These are phyloP conservation scores for Galleria mellonella DNA, from an alignment of 1,140 invertebrate genomes.

Conservation along the genomic window DNA sequence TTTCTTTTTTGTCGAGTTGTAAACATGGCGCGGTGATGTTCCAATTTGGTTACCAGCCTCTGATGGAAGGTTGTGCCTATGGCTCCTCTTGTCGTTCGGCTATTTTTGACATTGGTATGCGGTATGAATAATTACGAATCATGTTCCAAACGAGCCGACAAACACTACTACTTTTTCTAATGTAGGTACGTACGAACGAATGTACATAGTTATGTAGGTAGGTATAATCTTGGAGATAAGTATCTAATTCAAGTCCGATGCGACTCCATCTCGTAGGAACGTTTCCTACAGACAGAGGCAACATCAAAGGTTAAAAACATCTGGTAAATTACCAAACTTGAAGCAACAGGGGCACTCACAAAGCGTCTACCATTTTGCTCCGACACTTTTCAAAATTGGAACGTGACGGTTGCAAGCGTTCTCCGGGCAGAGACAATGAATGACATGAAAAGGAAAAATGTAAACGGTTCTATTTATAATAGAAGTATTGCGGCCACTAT, in stretches of 20 bases:
- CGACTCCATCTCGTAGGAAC: conserved; percentile 26
- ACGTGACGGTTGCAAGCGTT: conserved; percentile 72
- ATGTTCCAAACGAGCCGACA: conserved; percentile 32
- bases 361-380: conserved; percentile 71
- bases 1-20: conserved; percentile 66
- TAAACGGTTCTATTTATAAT: conserved; percentile 70
- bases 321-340: conserved; percentile 66
- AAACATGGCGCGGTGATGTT: conserved; percentile 69
- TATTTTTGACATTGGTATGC: conserved; percentile 65
- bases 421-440: conserved; percentile 69
- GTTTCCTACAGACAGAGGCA: conserved; percentile 27
- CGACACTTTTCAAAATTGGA: conserved; percentile 74
- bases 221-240: conserved; percentile 6
- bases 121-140: conserved; percentile 66
- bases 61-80: conserved; percentile 61
- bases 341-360: conserved; percentile 50
- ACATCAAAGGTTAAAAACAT: conserved; percentile 59
- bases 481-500: conserved; percentile 44
- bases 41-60: conserved; percentile 62
- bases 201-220: neutral
- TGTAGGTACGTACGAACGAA: neutral
- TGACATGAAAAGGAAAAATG: conserved; percentile 73
- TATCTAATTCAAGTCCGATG: conserved; percentile 12
- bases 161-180: conserved; percentile 7
- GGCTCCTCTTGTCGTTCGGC: conserved; percentile 47